Evolutionary conservation across 2,888 invertebrate genomes (phyloP).

Genomic region (Heliconius charithonia): DNA sequence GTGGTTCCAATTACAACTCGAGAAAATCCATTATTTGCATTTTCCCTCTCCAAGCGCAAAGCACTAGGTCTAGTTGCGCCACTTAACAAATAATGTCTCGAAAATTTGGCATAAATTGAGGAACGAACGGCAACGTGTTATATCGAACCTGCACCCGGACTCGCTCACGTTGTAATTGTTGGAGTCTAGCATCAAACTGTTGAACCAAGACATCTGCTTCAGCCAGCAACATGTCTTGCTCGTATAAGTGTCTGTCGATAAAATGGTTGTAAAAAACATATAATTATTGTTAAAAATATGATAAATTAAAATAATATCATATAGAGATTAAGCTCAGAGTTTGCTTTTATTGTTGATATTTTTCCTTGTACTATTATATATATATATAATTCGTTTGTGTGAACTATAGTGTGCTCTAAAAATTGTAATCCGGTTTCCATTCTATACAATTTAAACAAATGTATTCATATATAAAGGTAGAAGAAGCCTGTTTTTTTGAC

Average conservation of each 20-base stretch:
- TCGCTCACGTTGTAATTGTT: slow-evolving; percentile 81
- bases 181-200: slow-evolving; percentile 86
- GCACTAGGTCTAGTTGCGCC: background rate
- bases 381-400: no score
- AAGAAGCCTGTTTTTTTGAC: no score
- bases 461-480: no score
- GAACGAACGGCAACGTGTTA: background rate
- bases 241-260: slow-evolving; percentile 78
- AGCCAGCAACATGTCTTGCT: slow-evolving; percentile 86
- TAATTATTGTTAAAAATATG: background rate
- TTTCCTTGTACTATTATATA: no score
- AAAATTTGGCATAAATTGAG: background rate
- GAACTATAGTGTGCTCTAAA: no score
- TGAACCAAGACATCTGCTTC: slow-evolving; percentile 84
- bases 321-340: no score
- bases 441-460: no score
- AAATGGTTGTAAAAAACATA: background rate
- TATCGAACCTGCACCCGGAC: slow-evolving; percentile 81
- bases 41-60: background rate
- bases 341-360: no score
- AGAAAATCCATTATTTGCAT: background rate
- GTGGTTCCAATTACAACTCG: background rate
- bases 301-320: no score
- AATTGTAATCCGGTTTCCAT: no score
- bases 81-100: background rate